Base-by-base conservation (phyloP, 2,888 invertebrate genomes). In the Zelleria hepariella region DNA sequence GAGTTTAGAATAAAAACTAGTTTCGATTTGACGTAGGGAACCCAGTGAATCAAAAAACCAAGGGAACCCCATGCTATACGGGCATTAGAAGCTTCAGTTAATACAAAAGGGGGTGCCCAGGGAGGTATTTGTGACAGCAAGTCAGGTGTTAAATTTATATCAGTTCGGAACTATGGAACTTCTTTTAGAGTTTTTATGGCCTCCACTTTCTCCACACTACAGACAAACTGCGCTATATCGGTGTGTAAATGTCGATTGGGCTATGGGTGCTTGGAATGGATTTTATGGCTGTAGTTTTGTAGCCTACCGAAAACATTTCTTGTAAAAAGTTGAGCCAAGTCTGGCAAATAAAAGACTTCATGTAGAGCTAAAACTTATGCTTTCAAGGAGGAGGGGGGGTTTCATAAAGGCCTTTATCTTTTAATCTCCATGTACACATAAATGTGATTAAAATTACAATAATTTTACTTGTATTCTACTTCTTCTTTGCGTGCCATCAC, bases 111-210 rank as follows among this genome's bases (percentile, higher is more conserved):
- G 25, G 25, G 53, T 53, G 25, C 10, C 10, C 25, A 55, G 48
- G 51, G 10, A 47, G 47, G 24, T 55, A 59, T 48, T 42, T 62
- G 61, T 59, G 59, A 47, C 54, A 56, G 51, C 63, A 63, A 63
- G 80, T 77, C 82, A 80, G 80, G 82, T 81, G 82, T 78, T 75
- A 75, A 76, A 80, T 80, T 82, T 82, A 81, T 80, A 74, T 66
- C 65, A 72, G 68, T 72, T 55, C 20, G 67, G 67, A 70, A 67
- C 32, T 42, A 42, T 42, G 70, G 71, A 70, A 71, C 70, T 67
- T 69, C 57, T 64, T 66, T 42, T 15, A 62, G 75, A 77, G 79
- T 78, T 78, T 75, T 75, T 72, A 70, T 72, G 69, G 67, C 67
- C 10, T 53, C 66, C 59, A 18, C 27, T 27, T 53, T 24, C 32